Evolutionary conservation across 1,140 invertebrate genomes (phyloP).

Genomic region (Ridgeia piscesae): DNA sequence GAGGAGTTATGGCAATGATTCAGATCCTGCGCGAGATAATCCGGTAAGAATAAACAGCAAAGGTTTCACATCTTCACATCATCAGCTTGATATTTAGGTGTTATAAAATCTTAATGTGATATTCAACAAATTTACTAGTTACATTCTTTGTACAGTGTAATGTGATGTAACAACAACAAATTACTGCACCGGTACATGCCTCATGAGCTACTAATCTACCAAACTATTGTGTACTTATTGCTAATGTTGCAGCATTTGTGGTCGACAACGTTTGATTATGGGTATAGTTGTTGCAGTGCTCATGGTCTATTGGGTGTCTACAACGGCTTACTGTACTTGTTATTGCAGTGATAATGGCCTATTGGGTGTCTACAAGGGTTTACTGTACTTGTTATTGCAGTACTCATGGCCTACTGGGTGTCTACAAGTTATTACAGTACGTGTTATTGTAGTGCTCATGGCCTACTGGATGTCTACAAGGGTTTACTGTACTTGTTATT

Average conservation of each 20-base stretch:
- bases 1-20: background rate
- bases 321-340: no score
- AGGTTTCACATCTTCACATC: no score
- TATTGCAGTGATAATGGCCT: background rate
- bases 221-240: background rate
- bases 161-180: no score
- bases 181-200: no score
- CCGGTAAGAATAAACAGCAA: background rate
- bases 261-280: conserved; percentile 86
- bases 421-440: no score
- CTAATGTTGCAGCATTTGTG: conserved; percentile 62
- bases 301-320: no score
- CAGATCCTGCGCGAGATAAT: conserved; percentile 1
- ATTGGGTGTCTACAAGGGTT: background rate
- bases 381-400: background rate
- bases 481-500: conserved; percentile 3
- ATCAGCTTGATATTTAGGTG: no score
- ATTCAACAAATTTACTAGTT: no score
- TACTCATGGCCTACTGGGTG: no score
- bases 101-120: no score
- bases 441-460: background rate
- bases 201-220: no score
- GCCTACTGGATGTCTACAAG: background rate
- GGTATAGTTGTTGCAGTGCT: conserved; percentile 75
- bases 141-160: no score